Percentiles rank a stretch among this genome's conserved stretches.
Evolutionary conservation across 2,888 invertebrate genomes (phyloP).

Genomic region (Volucella inanis): DNA sequence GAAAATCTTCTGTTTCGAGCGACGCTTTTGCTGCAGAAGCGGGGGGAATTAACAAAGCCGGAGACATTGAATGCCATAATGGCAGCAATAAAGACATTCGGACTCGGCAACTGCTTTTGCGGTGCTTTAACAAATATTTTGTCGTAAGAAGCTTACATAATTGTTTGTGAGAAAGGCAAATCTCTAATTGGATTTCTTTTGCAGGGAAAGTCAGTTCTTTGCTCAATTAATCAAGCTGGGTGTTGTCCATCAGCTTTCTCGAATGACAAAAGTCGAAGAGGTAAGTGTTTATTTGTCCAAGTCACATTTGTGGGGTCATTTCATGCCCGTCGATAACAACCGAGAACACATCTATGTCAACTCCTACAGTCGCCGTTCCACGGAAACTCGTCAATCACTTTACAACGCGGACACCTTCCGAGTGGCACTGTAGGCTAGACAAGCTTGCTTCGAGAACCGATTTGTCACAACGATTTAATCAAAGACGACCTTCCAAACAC

Average conservation of each 20-base stretch:
- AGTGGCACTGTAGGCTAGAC: no score
- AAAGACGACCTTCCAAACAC: no score
- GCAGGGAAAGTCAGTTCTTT: conserved; percentile 82
- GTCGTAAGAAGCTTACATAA: conserved; percentile 77
- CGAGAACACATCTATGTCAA: no score
- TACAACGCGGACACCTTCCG: no score
- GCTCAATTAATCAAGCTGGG: conserved; percentile 81
- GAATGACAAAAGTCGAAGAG: conserved; percentile 80
- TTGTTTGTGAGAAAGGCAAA: background rate
- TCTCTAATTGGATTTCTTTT: conserved; percentile 40
- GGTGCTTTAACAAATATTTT: conserved; percentile 81
- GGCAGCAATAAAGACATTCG: conserved; percentile 81
- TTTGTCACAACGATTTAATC: no score
- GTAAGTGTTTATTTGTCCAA: conserved; percentile 70
- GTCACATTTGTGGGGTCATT: background rate
- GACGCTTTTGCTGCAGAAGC: conserved; percentile 80
- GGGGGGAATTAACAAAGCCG: conserved; percentile 80
- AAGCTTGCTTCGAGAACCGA: no score
- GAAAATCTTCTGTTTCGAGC: conserved; percentile 81
- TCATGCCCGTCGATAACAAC: no score
- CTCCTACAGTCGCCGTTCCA: no score
- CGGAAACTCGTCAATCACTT: no score
- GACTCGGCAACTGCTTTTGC: conserved; percentile 80
- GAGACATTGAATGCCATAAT: conserved; percentile 81
- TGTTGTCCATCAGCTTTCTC: conserved; percentile 80